Percentiles rank a stretch among this genome's conserved stretches.
Conservation (phyloP, 2,888 invertebrate genomes). For the Xestia ashworthii region DNA sequence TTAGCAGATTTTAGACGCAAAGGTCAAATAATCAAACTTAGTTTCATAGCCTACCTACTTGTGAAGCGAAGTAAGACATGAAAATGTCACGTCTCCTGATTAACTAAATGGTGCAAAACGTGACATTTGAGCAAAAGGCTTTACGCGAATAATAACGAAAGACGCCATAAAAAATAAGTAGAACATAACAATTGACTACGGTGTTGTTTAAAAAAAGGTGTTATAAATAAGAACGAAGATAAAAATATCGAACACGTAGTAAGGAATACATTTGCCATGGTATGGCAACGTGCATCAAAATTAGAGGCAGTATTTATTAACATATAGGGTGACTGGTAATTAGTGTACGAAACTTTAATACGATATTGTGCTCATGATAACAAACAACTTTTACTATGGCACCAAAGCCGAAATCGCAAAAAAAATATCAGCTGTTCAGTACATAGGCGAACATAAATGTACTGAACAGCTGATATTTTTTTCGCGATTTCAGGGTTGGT, state of each 20-base stretch:
- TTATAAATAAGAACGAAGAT: conserved; percentile 20
- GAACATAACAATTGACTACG: conserved; percentile 34
- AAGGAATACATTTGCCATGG: background rate
- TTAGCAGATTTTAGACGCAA: conserved; percentile 7
- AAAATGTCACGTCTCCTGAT: conserved; percentile 70
- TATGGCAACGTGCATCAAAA: background rate
- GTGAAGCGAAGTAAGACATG: conserved; percentile 48
- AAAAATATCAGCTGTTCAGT: too few relatives aligned
- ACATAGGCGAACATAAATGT: too few relatives aligned
- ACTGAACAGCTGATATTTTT: too few relatives aligned
- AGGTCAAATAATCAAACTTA: conserved; percentile 13
- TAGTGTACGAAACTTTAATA: too few relatives aligned
- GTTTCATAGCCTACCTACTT: conserved; percentile 41
- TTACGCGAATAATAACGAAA: conserved; percentile 45
- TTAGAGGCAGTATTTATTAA: background rate
- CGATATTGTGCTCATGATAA: too few relatives aligned
- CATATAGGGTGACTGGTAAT: too few relatives aligned
- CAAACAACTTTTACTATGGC: too few relatives aligned
- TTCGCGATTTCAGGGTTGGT: too few relatives aligned
- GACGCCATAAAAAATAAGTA: conserved; percentile 51
- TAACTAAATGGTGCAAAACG: conserved; percentile 62
- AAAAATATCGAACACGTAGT: conserved; percentile 1
- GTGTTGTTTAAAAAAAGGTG: conserved; percentile 15
- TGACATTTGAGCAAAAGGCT: conserved; percentile 66
- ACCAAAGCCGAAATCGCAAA: too few relatives aligned